Base-by-base conservation (phyloP, 2,888 invertebrate species). In the Drosophila acutilabella region DNA sequence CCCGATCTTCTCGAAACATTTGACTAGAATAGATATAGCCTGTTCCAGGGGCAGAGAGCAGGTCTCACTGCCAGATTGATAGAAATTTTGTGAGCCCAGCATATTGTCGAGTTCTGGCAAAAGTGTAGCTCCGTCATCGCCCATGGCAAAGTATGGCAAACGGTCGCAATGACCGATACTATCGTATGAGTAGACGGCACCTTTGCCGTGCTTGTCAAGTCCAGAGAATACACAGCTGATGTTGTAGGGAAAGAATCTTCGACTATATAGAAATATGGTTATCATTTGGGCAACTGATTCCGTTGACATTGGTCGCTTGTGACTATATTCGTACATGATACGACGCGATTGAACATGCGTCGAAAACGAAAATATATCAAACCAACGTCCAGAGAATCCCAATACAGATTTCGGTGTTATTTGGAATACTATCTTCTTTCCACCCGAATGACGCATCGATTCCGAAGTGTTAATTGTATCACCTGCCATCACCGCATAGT, bases 171-270 rank as follows among this genome's bases (percentile, higher is more conserved):
- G 13, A 10, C 23, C 45, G 7, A 45, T 45, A 14, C 4, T 8
- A 47, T 47, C 47, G 10, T 47, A 47, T 10, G 47, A 26, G 26
- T 14, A 47, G 14, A 47, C 47, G 14, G 11, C 47, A 10, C 47
- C 26, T 14, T 47, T 47, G 26, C 14, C 47, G 14, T 10, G 0
- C 10, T 30, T 26, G 5, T 47, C 47, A 3, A 45, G 6, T 13
- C 45, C 45, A n/a, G 23, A 20, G 23, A 23, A 23, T 23, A 45
- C 23, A n/a, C 8, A n/a, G 8, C n/a, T 7, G 20, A 45, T 23
- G 2, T n/a, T 8, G 7, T 45, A 45, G 23, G 45, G 45, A 8
- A 45, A 45, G 11, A 45, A 45, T 7, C 45, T 20, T 7, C 45
- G 45, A 20, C n/a, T 20, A n/a, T 47, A 47, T 10, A 30, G 26